Evolutionary conservation across 2,797 vertebrate species (phyloP).

Genomic region (Rhyacichthys aspro): DNA sequence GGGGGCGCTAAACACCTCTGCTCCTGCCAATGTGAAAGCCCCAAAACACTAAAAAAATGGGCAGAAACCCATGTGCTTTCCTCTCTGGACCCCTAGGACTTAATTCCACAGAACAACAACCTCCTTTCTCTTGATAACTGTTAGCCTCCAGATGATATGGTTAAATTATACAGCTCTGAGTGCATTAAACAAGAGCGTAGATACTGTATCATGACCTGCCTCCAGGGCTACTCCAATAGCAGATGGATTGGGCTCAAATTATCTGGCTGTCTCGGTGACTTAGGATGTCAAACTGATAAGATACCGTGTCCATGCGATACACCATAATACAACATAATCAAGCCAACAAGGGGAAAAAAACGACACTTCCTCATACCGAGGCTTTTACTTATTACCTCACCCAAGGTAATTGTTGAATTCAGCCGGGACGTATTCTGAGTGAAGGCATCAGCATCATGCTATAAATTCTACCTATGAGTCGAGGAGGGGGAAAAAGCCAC

Average conservation of each 20-base stretch:
- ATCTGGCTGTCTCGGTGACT: constrained; percentile 65
- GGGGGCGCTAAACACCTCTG: constrained; percentile 66
- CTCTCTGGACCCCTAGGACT: constrained; percentile 31
- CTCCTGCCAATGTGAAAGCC: constrained; percentile 57
- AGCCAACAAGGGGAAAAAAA: constrained; percentile 26
- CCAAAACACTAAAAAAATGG: constrained; percentile 20
- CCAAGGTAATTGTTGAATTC: constrained; percentile 87
- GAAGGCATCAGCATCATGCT: constrained; percentile 90
- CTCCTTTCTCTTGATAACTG: constrained; percentile 54
- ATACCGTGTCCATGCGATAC: constrained; percentile 62
- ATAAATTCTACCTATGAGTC: constrained; percentile 90
- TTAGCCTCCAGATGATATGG: constrained; percentile 57
- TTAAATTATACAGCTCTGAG: constrained; percentile 63
- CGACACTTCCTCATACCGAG: constrained; percentile 66
- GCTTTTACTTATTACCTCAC: constrained; percentile 81
- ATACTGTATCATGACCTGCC: constrained; percentile 52
- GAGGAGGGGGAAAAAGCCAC: constrained; percentile 42
- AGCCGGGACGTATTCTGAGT: constrained; percentile 88
- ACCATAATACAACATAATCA: constrained; percentile 62
- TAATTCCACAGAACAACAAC: constrained; percentile 48
- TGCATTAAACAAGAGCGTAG: constrained; percentile 49
- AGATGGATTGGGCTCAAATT: constrained; percentile 67
- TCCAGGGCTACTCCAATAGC: constrained; percentile 59
- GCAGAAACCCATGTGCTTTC: constrained; percentile 20
- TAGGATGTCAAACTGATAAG: constrained; percentile 76